A percentile compares a stretch with the other conserved stretches of the same genome.
Conservation (phyloP, 2,888 invertebrate species). For the Drosophila neotestacea region DNA sequence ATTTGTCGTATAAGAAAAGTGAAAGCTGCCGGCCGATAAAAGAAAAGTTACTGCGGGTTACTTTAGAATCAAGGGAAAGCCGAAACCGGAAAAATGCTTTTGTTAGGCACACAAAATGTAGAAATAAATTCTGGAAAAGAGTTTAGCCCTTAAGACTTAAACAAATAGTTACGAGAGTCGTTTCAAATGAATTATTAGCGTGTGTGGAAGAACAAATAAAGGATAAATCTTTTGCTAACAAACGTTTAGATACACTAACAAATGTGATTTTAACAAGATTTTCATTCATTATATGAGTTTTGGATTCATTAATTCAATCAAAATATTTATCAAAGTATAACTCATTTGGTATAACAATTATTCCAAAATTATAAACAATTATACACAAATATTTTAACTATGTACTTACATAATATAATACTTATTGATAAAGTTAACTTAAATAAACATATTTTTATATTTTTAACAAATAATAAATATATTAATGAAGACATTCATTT, state of each 20-base stretch:
- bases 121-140: constrained; percentile 27
- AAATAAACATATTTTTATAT: too few relatives aligned
- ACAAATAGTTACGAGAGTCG: constrained; percentile 62
- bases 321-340: too few relatives aligned
- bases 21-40: constrained; percentile 49
- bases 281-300: too few relatives aligned
- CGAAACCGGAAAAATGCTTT: constrained; percentile 13
- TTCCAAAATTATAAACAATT: too few relatives aligned
- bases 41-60: constrained; percentile 1
- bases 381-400: too few relatives aligned
- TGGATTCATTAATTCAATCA: too few relatives aligned
- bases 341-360: too few relatives aligned
- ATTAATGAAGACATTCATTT: too few relatives aligned
- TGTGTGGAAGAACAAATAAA: constrained; percentile 9
- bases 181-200: constrained; percentile 63
- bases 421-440: too few relatives aligned
- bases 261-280: too few relatives aligned
- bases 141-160: constrained; percentile 29
- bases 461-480: too few relatives aligned
- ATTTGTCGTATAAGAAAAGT: constrained; percentile 43
- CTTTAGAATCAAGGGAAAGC: not conserved
- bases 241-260: not conserved
- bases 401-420: too few relatives aligned
- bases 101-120: constrained; percentile 16
- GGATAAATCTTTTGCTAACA: not conserved